Evolutionary conservation across 2,797 vertebrate species (phyloP).

Genomic region (Hyperoplus immaculatus): DNA sequence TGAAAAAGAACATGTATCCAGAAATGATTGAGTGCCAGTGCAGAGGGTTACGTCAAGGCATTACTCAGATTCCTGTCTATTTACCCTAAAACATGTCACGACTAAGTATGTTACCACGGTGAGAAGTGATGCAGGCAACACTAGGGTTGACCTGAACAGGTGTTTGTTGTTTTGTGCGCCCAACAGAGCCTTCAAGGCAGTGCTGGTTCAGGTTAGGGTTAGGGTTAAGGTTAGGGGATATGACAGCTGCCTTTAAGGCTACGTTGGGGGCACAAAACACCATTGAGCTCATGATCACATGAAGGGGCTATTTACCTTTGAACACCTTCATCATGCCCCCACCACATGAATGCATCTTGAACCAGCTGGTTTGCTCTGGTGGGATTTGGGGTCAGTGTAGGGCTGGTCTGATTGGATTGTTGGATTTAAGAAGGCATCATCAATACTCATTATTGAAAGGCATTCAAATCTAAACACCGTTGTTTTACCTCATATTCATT

Average conservation of each 20-base stretch:
- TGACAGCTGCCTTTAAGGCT: no score
- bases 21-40: background rate
- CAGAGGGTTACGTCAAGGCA: background rate
- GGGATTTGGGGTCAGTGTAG: background rate
- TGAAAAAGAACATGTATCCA: background rate
- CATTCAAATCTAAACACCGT: background rate
- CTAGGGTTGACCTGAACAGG: no score
- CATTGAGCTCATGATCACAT: no score
- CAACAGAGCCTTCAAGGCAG: no score
- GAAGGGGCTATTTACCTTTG: background rate
- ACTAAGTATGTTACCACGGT: background rate
- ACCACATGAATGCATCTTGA: background rate
- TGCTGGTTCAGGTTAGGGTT: no score
- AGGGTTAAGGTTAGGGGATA: no score
- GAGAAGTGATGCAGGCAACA: background rate
- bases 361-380: no score
- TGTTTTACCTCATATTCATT: background rate
- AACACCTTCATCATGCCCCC: no score
- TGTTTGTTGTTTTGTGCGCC: no score
- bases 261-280: no score
- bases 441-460: background rate
- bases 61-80: background rate
- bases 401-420: background rate
- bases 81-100: background rate
- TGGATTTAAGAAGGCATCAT: background rate